These are phyloP conservation scores for Ernsta delagoae DNA, from an alignment of 2,888 invertebrate species.

Conservation along the genomic window DNA sequence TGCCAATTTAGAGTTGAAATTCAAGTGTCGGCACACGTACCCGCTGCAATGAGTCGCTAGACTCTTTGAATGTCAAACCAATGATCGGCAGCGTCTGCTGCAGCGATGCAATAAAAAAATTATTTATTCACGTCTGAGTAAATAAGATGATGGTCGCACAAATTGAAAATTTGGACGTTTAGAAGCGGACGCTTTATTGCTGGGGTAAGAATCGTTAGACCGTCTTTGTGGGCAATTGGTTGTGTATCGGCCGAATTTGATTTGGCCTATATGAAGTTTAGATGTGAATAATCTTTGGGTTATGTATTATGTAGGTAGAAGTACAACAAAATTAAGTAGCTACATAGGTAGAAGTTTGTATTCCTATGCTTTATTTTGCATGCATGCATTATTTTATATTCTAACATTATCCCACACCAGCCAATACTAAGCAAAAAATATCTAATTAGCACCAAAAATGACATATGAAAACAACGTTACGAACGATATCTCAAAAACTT, in stretches of 20 bases:
- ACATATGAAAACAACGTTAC: constrained; percentile 20
- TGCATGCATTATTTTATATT: too few relatives aligned
- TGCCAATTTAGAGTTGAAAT: constrained; percentile 47
- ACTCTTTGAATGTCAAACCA: constrained; percentile 84
- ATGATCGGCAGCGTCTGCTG: constrained; percentile 77
- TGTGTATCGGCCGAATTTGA: too few relatives aligned
- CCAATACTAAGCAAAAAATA: neutral
- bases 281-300: too few relatives aligned
- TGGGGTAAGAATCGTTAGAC: constrained; percentile 38
- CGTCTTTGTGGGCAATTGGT: neutral
- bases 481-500: constrained; percentile 31
- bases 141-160: constrained; percentile 70
- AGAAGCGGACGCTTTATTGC: constrained; percentile 47
- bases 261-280: too few relatives aligned
- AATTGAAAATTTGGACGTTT: constrained; percentile 58
- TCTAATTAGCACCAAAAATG: constrained; percentile 28
- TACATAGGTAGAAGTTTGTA: too few relatives aligned
- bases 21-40: constrained; percentile 43
- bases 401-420: neutral
- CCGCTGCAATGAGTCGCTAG: constrained; percentile 80
- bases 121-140: constrained; percentile 80
- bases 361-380: too few relatives aligned
- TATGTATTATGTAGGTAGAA: too few relatives aligned
- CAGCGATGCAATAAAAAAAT: constrained; percentile 80
- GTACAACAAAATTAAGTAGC: too few relatives aligned